Evolutionary conservation across 2,888 invertebrate genomes (phyloP).

Genomic region (Eremobia ochroleuca): DNA sequence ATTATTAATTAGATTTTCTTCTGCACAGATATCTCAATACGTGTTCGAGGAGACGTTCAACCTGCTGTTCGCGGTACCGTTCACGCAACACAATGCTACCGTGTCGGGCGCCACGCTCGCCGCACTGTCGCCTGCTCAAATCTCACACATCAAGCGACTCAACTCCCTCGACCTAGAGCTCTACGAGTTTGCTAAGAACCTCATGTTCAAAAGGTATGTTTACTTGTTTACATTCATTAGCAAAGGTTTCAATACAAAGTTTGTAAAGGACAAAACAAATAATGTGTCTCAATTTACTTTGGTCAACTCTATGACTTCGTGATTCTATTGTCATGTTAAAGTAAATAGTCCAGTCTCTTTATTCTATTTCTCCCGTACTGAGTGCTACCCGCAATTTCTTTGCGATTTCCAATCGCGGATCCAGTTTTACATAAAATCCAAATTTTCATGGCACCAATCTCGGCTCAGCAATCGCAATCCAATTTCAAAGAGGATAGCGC

Average conservation of each 20-base stretch:
- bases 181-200: slow-evolving; percentile 97
- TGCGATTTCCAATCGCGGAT: slow-evolving; percentile 59
- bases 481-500: slow-evolving; percentile 71
- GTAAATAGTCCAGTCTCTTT: slow-evolving; percentile 47
- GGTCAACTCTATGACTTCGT: slow-evolving; percentile 35
- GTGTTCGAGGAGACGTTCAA: slow-evolving; percentile 98
- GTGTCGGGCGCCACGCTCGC: slow-evolving; percentile 96
- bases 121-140: slow-evolving; percentile 94
- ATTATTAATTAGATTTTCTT: background rate
- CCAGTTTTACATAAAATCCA: slow-evolving; percentile 70
- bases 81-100: slow-evolving; percentile 98
- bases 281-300: slow-evolving; percentile 50
- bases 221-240: slow-evolving; percentile 52
- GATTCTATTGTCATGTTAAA: slow-evolving; percentile 43
- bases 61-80: slow-evolving; percentile 96
- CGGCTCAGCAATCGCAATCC: slow-evolving; percentile 74
- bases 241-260: slow-evolving; percentile 38
- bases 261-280: slow-evolving; percentile 50
- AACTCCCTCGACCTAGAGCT: slow-evolving; percentile 98
- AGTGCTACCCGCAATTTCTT: slow-evolving; percentile 49
- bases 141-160: slow-evolving; percentile 94
- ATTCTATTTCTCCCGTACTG: slow-evolving; percentile 40
- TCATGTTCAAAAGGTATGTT: slow-evolving; percentile 94
- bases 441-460: slow-evolving; percentile 70
- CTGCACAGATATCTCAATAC: slow-evolving; percentile 95